Percentiles rank a stretch among this genome's conserved stretches.
Conservation (phyloP, 2,888 invertebrate genomes). For the Nipponacmea schrenckii region DNA sequence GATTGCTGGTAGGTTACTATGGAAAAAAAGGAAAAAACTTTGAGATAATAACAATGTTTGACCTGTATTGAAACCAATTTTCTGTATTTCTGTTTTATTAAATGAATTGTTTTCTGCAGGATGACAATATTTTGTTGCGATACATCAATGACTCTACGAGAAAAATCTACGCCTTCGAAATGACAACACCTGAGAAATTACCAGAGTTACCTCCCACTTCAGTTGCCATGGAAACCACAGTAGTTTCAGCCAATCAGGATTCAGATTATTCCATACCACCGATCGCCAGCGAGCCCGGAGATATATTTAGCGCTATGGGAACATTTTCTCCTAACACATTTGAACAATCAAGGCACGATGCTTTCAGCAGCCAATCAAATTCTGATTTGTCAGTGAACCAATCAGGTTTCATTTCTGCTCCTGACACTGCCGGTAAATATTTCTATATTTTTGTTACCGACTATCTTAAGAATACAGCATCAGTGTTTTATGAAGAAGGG, state of each 20-base stretch:
- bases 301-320: slow-evolving; percentile 38
- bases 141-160: slow-evolving; percentile 70
- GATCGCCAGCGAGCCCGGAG: slow-evolving; percentile 17
- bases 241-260: neutral
- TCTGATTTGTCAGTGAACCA: neutral
- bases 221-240: slow-evolving; percentile 4
- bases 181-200: slow-evolving; percentile 40
- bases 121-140: slow-evolving; percentile 71
- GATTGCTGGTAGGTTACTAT: too few relatives aligned
- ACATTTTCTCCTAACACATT: slow-evolving; percentile 24
- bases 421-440: neutral
- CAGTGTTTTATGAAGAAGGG: too few relatives aligned
- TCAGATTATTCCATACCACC: neutral
- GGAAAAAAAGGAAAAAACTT: too few relatives aligned
- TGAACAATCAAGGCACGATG: neutral
- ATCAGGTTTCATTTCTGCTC: neutral
- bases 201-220: slow-evolving; percentile 5
- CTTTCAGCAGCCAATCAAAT: neutral
- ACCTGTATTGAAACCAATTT: too few relatives aligned
- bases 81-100: too few relatives aligned
- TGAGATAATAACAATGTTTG: too few relatives aligned
- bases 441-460: too few relatives aligned
- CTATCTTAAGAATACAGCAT: too few relatives aligned
- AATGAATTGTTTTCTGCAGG: slow-evolving; percentile 65
- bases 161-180: slow-evolving; percentile 66